phyloP scores from a whole-genome alignment of 1,140 invertebrate species.

The Pollicipes pollicipes region DNA sequence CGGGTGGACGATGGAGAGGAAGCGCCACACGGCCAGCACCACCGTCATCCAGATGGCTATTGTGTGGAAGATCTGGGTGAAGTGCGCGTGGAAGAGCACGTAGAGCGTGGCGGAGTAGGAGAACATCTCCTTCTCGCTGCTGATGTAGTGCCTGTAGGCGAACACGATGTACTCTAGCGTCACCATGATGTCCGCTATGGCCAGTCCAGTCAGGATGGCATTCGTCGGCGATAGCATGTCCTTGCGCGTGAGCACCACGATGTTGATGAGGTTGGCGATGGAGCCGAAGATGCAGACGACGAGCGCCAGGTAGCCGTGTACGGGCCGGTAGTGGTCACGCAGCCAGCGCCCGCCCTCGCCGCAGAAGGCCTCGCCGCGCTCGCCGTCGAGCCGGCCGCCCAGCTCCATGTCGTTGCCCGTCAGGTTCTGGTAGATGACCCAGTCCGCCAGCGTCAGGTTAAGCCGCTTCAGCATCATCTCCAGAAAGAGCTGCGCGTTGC shows the following conservation, averaged over 20 bases:
- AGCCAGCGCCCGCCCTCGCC: background rate
- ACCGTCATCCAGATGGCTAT: constrained; percentile 74
- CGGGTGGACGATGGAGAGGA: constrained; percentile 46
- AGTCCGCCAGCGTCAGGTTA: too few species aligned
- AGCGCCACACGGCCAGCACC: constrained; percentile 55
- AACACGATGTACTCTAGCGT: constrained; percentile 77
- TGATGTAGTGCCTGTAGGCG: constrained; percentile 50
- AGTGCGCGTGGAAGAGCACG: constrained; percentile 27
- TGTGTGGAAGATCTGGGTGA: constrained; percentile 49
- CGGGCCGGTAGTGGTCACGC: background rate
- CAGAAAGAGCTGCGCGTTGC: background rate
- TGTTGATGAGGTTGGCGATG: constrained; percentile 72
- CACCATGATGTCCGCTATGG: constrained; percentile 63
- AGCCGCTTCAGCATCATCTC: background rate
- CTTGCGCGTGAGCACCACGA: constrained; percentile 66
- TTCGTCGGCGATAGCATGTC: constrained; percentile 71
- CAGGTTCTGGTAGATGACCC: too few species aligned
- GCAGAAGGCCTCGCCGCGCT: background rate
- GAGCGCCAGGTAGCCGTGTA: constrained; percentile 49
- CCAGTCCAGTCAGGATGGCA: constrained; percentile 56
- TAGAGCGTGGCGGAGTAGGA: constrained; percentile 25
- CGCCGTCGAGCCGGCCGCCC: too few species aligned
- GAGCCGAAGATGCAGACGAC: constrained; percentile 69
- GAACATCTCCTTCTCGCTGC: constrained; percentile 17
- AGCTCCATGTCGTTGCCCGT: background rate